phyloP scores from a whole-genome alignment of 2,113 vertebrate genomes.

The Arvicanthis niloticus region DNA sequence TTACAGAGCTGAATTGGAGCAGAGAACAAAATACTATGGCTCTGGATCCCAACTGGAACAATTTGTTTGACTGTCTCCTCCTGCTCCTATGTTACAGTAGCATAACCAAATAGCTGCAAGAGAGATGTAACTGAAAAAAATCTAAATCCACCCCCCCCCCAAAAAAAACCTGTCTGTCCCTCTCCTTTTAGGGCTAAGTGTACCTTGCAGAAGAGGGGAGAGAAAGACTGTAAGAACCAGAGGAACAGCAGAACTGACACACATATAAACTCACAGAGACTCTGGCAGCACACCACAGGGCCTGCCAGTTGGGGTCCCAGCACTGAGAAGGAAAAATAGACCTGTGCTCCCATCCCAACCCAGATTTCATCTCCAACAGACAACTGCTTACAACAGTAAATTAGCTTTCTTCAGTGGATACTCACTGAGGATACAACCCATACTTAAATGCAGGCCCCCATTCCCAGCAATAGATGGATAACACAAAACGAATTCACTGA shows the following conservation, averaged over 20 bases:
- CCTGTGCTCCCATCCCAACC: neutral
- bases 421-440: neutral
- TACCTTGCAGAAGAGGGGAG: neutral
- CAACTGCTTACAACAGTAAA: neutral
- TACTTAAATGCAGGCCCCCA: no score
- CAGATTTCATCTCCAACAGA: neutral
- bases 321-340: neutral
- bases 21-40: neutral
- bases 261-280: neutral
- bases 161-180: no score
- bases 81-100: neutral
- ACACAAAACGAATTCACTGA: neutral
- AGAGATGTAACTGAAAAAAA: neutral
- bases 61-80: neutral
- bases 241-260: no score
- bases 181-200: neutral
- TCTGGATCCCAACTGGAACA: neutral
- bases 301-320: neutral
- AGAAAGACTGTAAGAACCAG: neutral
- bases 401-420: neutral
- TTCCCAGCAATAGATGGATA: neutral
- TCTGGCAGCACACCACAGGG: neutral
- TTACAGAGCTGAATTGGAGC: conserved; percentile 34
- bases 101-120: neutral
- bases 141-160: neutral